Evolutionary conservation across 1,140 invertebrate genomes (phyloP), one percentile per base, ranked within the genome.

Genomic region (Dendroctonus ponderosae): DNA sequence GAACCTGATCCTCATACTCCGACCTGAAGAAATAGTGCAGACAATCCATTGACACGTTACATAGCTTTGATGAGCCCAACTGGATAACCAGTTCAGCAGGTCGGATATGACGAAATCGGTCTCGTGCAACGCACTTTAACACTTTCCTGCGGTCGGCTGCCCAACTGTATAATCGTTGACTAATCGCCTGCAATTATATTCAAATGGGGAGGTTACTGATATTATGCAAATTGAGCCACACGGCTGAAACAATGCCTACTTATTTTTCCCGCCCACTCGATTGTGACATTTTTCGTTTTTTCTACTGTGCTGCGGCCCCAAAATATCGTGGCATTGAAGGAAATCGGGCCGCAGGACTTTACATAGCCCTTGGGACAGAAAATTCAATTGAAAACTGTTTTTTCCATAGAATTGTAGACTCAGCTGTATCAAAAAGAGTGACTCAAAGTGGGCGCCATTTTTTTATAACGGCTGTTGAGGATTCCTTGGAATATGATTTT

Each of bases 141-240:
- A 71, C 75, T 76, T 74, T 76, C 70, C 69, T 69, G 66, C 73
- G 74, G 67, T 74, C 71, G 60, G 69, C 70, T 69, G 70, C 54
- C 75, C 75, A 76, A 75, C 71, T 76, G 74, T 74, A 71, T 77
- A 77, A 77, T 77, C 69, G 71, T 53, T 69, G 62, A 62, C 74
- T 77, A 77, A 77, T 77, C 75, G 69, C 65, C 74, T 71, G 71
- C 71, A 75, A 76, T 77, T 75, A 74, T 75, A 76, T 75, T 76
- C 70, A 73, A 76, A 73, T 68, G 68, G 63, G 64, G 60, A 67
- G 65, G 62, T 66, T 66, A 62, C 62, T 50, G 63, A 63, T 68
- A 67, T 74, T 74, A 75, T 74, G 74, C 67, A 75, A 75, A 76
- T 71, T 12, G 44, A 50, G 51, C 49, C 64, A 66, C 70, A 69